Evolutionary conservation across 2,888 invertebrate genomes (phyloP).

Genomic region (Drosophila maculinotata): DNA sequence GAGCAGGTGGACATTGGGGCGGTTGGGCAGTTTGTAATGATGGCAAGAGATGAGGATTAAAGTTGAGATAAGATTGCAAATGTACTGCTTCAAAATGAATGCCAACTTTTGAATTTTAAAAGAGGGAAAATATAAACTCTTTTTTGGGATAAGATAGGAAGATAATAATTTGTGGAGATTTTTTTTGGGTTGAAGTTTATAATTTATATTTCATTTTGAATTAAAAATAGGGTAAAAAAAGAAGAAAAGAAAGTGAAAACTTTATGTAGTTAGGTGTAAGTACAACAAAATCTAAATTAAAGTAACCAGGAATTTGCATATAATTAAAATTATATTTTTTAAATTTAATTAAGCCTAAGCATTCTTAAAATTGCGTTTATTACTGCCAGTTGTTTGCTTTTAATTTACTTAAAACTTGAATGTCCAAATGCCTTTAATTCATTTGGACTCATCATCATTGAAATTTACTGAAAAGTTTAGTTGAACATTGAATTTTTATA

Average conservation of each 20-base stretch:
- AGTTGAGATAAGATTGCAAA: slow-evolving; percentile 1
- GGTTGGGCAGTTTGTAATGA: slow-evolving; percentile 26
- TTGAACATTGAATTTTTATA: slow-evolving; percentile 24
- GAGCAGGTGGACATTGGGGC: slow-evolving; percentile 5
- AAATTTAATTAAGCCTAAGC: too few relatives aligned
- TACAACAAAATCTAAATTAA: too few relatives aligned
- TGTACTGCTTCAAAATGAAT: slow-evolving; percentile 10
- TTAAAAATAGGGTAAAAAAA: not conserved
- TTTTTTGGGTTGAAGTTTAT: not conserved
- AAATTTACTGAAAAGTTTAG: slow-evolving; percentile 19
- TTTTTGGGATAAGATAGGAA: slow-evolving; percentile 1
- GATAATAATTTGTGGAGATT: not conserved
- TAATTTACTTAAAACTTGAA: slow-evolving; percentile 1
- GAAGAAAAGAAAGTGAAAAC: not conserved
- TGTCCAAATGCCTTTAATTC: not conserved
- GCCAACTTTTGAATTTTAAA: slow-evolving; percentile 22
- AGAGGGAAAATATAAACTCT: not conserved
- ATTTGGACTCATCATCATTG: slow-evolving; percentile 12
- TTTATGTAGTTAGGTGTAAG: too few relatives aligned
- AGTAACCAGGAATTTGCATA: too few relatives aligned
- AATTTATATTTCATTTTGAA: slow-evolving; percentile 2
- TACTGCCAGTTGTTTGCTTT: not conserved
- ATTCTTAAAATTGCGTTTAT: too few relatives aligned
- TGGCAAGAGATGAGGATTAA: slow-evolving; percentile 15
- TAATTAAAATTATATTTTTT: too few relatives aligned